Evolutionary conservation across 2,888 invertebrate species (phyloP), one percentile per base, ranked within the genome.

Genomic region (Aelia acuminata): DNA sequence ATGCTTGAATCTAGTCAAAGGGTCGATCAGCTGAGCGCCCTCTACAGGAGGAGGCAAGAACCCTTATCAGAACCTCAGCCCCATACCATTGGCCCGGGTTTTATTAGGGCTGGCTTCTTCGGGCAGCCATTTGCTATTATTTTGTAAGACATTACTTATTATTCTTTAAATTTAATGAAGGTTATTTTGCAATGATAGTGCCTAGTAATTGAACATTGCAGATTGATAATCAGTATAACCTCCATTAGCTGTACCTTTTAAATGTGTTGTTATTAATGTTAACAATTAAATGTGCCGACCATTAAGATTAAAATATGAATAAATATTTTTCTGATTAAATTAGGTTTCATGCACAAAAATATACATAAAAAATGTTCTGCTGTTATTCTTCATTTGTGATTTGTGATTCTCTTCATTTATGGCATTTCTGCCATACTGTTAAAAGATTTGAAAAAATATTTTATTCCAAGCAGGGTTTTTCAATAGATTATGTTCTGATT

Each of bases 1-100:
- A 96, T 98, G 96, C 92, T 98, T 88, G 98, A 98, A 93, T 98
- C 98, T 0, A 97, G 97, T 15, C 97, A 98, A 89, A 94, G 98
- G 91, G 98, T 98, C 90, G 97, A 98, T 91, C 96, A 97, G 89
- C 93, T 98, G 70, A 97, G 97, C 4, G 97, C 97, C 90, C 94
- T 97, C 88, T 97, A 96, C 91, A 94, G 95, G 91, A 94, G 95
- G 63, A 94, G 96, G 90, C 94, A 95, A 90, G 92, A 94, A 91
- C 93, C 94, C 0, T 92, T 95, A 88, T 93, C 94, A 84, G 95
- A 95, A 91, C 95, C 95, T 11, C 97, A 97, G 1, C 96, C 97
- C 63, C 97, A 97, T 0, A 94, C 95, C 3, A 93, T 96, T 80
- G 95, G 96, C 0, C 94, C 95, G 88, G 94, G 94, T 70, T 94